A percentile compares a stretch with the other conserved stretches of the same genome.
Evolutionary conservation across 2,113 vertebrate genomes (phyloP).

Genomic region (Hemicordylus capensis): DNA sequence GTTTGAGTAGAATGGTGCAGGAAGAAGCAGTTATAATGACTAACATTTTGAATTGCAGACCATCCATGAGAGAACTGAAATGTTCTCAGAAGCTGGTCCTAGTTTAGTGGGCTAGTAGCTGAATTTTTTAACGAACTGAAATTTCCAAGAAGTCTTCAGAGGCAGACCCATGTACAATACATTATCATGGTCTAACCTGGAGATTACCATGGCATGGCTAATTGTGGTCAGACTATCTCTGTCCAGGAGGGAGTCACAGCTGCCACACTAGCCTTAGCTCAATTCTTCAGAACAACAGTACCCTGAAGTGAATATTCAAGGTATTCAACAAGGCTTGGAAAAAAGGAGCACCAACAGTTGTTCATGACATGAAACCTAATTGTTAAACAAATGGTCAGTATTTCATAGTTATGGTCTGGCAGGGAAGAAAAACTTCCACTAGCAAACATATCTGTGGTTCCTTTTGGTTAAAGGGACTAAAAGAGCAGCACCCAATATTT

Average conservation of each 20-base stretch:
- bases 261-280: background rate
- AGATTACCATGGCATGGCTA: too few species aligned
- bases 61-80: too few species aligned
- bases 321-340: fast-evolving
- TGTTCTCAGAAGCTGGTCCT: too few species aligned
- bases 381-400: background rate
- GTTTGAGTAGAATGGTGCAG: too few species aligned
- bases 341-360: background rate
- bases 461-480: background rate
- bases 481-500: background rate
- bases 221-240: too few species aligned
- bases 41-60: too few species aligned
- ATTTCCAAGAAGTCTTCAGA: background rate
- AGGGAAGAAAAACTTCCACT: background rate
- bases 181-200: too few species aligned
- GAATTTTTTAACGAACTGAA: background rate
- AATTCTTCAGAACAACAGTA: background rate
- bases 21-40: too few species aligned
- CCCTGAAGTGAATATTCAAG: background rate
- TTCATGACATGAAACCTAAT: background rate
- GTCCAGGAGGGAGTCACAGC: too few species aligned
- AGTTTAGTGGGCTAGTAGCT: too few species aligned
- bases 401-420: background rate
- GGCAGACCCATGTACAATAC: too few species aligned
- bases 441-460: background rate